Conservation (phyloP, 92 coral and sea anemone genomes). For the Heliopora coerulea region DNA sequence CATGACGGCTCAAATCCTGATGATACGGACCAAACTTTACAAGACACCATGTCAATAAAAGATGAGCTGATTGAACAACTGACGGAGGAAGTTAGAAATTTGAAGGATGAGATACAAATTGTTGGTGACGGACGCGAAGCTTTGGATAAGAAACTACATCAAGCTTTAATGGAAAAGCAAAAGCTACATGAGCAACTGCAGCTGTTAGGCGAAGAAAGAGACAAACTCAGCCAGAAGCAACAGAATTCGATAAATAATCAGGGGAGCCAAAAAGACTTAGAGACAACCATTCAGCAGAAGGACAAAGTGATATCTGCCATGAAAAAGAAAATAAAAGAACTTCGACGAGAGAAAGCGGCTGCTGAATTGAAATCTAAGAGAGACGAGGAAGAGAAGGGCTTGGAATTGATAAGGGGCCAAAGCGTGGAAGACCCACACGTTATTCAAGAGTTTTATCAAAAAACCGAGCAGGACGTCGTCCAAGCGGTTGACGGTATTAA, state of each 20-base stretch:
- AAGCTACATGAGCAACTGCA: constrained; percentile 73
- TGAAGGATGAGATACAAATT: constrained; percentile 58
- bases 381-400: background rate
- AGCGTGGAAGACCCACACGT: background rate
- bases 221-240: constrained; percentile 41
- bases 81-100: constrained; percentile 50
- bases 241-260: background rate
- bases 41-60: background rate
- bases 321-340: constrained; percentile 40
- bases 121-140: constrained; percentile 70
- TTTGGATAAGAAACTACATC: constrained; percentile 73
- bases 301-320: constrained; percentile 26
- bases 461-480: background rate
- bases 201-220: constrained; percentile 64
- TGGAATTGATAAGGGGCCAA: background rate
- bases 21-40: constrained; percentile 56
- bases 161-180: constrained; percentile 68
- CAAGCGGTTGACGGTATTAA: background rate
- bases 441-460: background rate
- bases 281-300: constrained; percentile 70
- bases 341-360: constrained; percentile 23
- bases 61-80: background rate
- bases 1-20: constrained; percentile 48
- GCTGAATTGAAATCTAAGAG: background rate
- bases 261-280: constrained; percentile 53